phyloP scores from a whole-genome alignment of 2,797 vertebrate genomes.

The Hyperoplus immaculatus region DNA sequence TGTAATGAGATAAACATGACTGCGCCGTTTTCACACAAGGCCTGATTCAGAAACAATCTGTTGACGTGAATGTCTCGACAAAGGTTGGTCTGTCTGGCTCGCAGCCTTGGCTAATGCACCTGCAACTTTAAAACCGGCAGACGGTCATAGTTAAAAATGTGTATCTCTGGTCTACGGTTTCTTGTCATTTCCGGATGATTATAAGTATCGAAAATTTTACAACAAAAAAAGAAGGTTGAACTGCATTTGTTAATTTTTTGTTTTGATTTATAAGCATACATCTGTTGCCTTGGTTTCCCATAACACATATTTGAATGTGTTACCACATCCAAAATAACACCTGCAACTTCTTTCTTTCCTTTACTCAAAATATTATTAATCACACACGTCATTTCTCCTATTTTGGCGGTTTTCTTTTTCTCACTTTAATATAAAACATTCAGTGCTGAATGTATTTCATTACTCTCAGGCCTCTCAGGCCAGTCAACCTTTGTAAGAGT shows the following conservation, averaged over 20 bases:
- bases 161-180: conserved; percentile 8
- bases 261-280: conserved; percentile 42
- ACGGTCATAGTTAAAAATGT: conserved; percentile 46
- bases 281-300: conserved; percentile 16
- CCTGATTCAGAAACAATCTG: conserved; percentile 76
- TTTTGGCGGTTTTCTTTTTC: conserved; percentile 28
- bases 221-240: conserved; percentile 1
- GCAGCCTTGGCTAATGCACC: conserved; percentile 68
- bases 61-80: conserved; percentile 56
- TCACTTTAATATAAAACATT: conserved; percentile 50
- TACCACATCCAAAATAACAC: conserved; percentile 44
- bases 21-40: conserved; percentile 50
- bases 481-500: conserved; percentile 33
- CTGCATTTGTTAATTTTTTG: conserved; percentile 2
- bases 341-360: conserved; percentile 33
- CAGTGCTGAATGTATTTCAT: conserved; percentile 38
- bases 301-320: conserved; percentile 37
- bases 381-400: background rate
- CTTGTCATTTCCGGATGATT: conserved; percentile 40
- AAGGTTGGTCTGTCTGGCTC: conserved; percentile 68
- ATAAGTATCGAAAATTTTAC: conserved; percentile 19
- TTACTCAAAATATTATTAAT: conserved; percentile 29
- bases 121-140: conserved; percentile 75
- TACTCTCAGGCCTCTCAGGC: conserved; percentile 12
- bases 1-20: conserved; percentile 79